Evolutionary conservation across 2,888 invertebrate genomes (phyloP).

Genomic region (Arrhopalites spinosus): DNA sequence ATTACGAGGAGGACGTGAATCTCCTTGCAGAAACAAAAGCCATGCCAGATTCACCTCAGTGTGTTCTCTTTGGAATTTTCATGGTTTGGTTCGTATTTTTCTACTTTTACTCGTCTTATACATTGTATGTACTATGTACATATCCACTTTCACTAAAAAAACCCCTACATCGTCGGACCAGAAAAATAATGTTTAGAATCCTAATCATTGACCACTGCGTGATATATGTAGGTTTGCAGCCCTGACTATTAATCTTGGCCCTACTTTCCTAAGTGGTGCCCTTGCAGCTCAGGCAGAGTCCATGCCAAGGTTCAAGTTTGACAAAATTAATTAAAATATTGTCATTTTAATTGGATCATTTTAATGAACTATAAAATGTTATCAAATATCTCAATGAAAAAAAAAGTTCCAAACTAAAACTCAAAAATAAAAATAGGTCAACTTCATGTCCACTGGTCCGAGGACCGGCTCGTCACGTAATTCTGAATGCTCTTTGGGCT

Average conservation of each 20-base stretch:
- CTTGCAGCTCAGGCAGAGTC: slow-evolving; percentile 70
- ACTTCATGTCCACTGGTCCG: slow-evolving; percentile 76
- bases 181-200: too few species aligned
- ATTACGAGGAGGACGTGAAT: slow-evolving; percentile 56
- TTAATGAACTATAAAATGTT: neutral
- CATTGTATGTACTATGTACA: too few species aligned
- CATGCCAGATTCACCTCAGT: slow-evolving; percentile 83
- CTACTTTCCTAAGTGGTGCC: slow-evolving; percentile 82
- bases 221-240: slow-evolving; percentile 68
- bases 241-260: slow-evolving; percentile 69
- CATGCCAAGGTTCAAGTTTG: slow-evolving; percentile 41
- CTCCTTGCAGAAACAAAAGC: slow-evolving; percentile 65
- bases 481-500: slow-evolving; percentile 88
- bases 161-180: too few species aligned
- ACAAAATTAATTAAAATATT: neutral
- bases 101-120: too few species aligned
- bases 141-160: too few species aligned
- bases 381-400: neutral
- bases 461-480: slow-evolving; percentile 86
- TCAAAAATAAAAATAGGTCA: slow-evolving; percentile 47
- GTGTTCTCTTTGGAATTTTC: slow-evolving; percentile 86
- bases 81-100: slow-evolving; percentile 98
- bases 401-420: neutral
- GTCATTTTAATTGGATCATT: neutral
- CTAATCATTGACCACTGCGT: too few species aligned